Base-by-base conservation (phyloP, 2,888 invertebrate species). In the Cinara cedri region DNA sequence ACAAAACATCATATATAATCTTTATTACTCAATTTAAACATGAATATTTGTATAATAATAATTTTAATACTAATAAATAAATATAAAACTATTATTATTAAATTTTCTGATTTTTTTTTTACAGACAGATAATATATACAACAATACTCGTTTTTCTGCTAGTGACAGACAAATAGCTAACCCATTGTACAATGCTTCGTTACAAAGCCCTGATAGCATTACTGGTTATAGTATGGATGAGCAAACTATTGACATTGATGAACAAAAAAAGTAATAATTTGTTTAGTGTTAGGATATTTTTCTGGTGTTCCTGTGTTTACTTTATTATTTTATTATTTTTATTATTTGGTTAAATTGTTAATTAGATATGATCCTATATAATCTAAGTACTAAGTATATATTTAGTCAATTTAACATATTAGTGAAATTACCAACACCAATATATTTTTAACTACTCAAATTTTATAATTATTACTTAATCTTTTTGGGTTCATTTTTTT, bases 181-280 rank as follows among this genome's bases (percentile, higher is more conserved):
- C 84, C 90, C 90, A 0, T 87, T 89, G 51, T 91, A 91, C 85
- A 82, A 90, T 83, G 91, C 91, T 19, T 91, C 91, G 0, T 87
- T 91, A 13, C 91, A 91, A 85, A 91, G 91, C 84, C 91, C 91
- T 44, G 91, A 91, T 86, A 91, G 91, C 80, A 90, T 91, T 85
- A 90, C 90, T 49, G 88, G 88, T 81, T 88, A 88, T 84, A 88
- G 88, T 85, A 87, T 88, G 70, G 85, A 85, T 81, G 85, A 84
- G 80, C 83, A 83, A 81, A 83, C 83, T 16, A 83, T 83, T 68
- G 83, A 83, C 80, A 78, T 83, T 13, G 68, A 54, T 68, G 80
- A 81, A 81, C 70, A 68, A 81, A 81, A 81, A 78, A 81, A 82
- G 21, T 81, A 80, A 66, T 42, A 49, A 19, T 55, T 3, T 51